phyloP scores from a whole-genome alignment of 2,888 invertebrate species.

The Odontomyia ornata region DNA sequence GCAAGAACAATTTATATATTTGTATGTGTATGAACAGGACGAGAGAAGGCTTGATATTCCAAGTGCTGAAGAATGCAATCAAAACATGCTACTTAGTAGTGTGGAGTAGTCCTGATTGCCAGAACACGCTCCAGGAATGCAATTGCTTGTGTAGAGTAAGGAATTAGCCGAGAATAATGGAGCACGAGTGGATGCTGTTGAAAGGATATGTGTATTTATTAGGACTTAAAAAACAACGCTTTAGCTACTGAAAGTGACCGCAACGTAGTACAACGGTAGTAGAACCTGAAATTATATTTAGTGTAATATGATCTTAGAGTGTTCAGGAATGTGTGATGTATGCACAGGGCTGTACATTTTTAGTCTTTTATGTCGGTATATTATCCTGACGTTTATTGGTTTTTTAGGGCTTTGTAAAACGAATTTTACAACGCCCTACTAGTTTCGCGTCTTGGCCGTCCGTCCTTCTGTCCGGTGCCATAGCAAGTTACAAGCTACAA shows the following conservation, averaged over 20 bases:
- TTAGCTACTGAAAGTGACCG: neutral
- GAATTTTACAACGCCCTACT: no score
- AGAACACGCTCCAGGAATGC: neutral
- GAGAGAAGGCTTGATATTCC: neutral
- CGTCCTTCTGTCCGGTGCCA: no score
- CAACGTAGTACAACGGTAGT: neutral
- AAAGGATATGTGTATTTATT: neutral
- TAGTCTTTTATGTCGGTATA: no score
- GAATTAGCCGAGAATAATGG: slow-evolving; percentile 20
- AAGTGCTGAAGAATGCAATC: slow-evolving; percentile 22
- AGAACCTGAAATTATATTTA: neutral
- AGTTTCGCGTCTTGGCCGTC: no score
- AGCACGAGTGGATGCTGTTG: neutral
- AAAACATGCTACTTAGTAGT: slow-evolving; percentile 29
- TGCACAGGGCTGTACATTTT: no score
- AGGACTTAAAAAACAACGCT: neutral
- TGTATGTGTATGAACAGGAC: neutral
- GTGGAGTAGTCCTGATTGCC: slow-evolving; percentile 22
- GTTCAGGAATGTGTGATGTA: neutral
- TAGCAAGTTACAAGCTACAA: no score
- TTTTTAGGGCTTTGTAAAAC: no score
- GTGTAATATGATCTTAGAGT: neutral
- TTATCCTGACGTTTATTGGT: no score
- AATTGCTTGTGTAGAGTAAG: neutral
- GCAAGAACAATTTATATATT: neutral